Evolutionary conservation across 1,140 invertebrate species (phyloP), one percentile per base, ranked within the genome.

Genomic region (Branchinecta lindahli): DNA sequence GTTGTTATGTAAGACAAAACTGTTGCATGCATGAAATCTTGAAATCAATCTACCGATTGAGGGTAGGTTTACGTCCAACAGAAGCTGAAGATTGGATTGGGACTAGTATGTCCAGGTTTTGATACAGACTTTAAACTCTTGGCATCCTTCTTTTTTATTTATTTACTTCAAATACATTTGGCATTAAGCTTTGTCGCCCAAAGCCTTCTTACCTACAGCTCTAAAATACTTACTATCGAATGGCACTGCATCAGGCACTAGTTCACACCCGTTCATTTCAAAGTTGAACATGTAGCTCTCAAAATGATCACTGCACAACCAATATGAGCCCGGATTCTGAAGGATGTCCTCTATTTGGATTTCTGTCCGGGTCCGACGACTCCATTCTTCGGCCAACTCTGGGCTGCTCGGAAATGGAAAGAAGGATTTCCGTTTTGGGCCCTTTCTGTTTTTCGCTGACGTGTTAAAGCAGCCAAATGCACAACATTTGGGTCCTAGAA

Each of bases 171-270:
- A 33, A 33, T 1, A 33, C 5, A 33, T 33, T 33, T 33, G 33
- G 33, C 33, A 33, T 33, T 33, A 33, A 1, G 33, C 5, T 33
- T 33, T 33, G 5, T n/a, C n/a, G n/a, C n/a, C n/a, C n/a, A n/a
- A n/a, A n/a, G n/a, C n/a, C n/a, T n/a, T n/a, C n/a, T n/a, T n/a
- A 33, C 1, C 1, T 33, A 33, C 1, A 33, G 33, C 33, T 33
- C 33, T 33, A 33, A 33, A 33, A 33, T 33, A 33, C 33, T 15
- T 61, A 61, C 52, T 20, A 15, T 61, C 52, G 6, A 61, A 61
- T 12, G 52, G 52, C 52, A 61, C 52, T 15, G 52, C 52, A 61
- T 61, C 52, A 61, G 52, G 52, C 52, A 61, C 52, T 61, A 61
- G 18, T 61, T 6, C 12, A 61, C 12, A 61, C 18, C 52, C 52